Base-by-base conservation (phyloP, 2,797 vertebrate genomes). In the Poeciliopsis infans region DNA sequence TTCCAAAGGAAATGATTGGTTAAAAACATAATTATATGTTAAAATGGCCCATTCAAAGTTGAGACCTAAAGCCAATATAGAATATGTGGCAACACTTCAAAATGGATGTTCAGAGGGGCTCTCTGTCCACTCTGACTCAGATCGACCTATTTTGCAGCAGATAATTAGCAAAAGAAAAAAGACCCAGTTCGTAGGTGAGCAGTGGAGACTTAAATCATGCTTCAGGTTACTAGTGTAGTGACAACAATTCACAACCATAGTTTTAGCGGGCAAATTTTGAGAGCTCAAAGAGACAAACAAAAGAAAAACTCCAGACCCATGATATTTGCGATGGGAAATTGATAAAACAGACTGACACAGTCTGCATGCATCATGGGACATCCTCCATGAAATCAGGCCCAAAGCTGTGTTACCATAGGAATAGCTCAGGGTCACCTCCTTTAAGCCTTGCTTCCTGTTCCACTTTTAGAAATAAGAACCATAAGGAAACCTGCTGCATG, bases 341-440 rank as follows among this genome's bases (percentile, higher is more conserved):
- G 5, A 39, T 13, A 51, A 51, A 73, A 51, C 12, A 31, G 41
- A 28, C 43, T 71, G 46, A 46, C 13, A 47, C 51, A 15, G 23
- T 31, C 31, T 41, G 12, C 10, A 51, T 41, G 49, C 11, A 74
- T n/a, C 72, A 55, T 39, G 31, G 51, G 31, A 39, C 49, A 36
- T 73, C 47, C 46, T 33, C 71, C 31, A 51, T 20, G 18, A 74
- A 51, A n/a, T 74, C 49, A 73, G 49, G 36, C 51, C 72, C 25
- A 39, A 41, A 39, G 49, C 33, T n/a, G 33, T 41, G 51, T 53
- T 53, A 36, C 23, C 20, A 53, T 25, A 55, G 49, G 36, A 74
- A 74, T 25, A 25, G 49, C 68, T 71, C 43, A 8, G 25, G 68
- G 68, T 71, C 68, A 71, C 68, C 68, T 71, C 68, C 68, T 43